Evolutionary conservation across 2,113 vertebrate species (phyloP), one percentile per base, ranked within the genome.

Genomic region (Cariama cristata): DNA sequence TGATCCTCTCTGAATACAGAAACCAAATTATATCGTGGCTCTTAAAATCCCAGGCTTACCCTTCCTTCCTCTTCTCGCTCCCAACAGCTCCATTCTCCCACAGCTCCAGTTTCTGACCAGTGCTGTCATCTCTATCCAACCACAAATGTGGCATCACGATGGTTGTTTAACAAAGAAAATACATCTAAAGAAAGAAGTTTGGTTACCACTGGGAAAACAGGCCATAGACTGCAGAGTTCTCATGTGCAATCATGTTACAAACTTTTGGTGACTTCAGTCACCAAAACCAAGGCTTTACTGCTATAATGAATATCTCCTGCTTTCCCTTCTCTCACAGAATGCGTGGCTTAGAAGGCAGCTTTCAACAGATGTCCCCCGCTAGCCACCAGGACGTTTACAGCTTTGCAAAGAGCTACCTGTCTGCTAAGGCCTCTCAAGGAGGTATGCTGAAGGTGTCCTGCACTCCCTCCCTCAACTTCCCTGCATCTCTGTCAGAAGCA

Each of bases 361-460:
- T 91, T 28, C 77, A 45, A 8, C 62, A 75, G 20, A 93, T 95
- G 94, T 83, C 90, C 16, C 73, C 33, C 4, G 24, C 69, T 5
- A 95, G 62, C 62, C 67, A 47, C 7, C 55, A 44, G 38, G 79
- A 95, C 2, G 91, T 95, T 50, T 93, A 84, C 87, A 59, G 45
- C 53, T 95, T 95, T 71, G 91, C 86, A 32, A 73, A 79, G 67
- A 64, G 53, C 49, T 95, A 91, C 47, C 58, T 95, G 67, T 42
- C 74, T n/a, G 40, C 91, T 14, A 86, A 87, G 67, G 47, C 62
- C 15, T 82, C 83, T 52, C 87, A 88, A 35, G 74, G 44, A 60
- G 91, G 94, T 95, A 88, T 8, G 49, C 23, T 83, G 20, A 63
- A 64, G 49, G 59, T 5, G 8, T 33, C 69, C 53, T 24, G 10